Conservation (phyloP, 23 tunicate genomes). For the Trididemnum nubilum region DNA sequence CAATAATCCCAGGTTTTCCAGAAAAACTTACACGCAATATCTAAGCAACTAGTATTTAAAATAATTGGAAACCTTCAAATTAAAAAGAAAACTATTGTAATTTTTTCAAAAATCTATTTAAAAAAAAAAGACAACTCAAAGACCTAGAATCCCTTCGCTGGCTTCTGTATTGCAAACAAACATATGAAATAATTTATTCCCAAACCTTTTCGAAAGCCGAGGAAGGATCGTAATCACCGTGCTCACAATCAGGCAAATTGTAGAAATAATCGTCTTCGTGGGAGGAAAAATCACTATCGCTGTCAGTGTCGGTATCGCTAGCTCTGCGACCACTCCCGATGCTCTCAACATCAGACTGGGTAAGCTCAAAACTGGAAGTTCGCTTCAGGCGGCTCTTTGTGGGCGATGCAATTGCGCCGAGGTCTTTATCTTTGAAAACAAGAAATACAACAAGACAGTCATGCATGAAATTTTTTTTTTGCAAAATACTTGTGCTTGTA, state of each 20-base stretch:
- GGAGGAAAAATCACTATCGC: conserved; percentile 88
- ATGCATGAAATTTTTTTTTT: too few relatives aligned
- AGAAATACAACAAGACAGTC: too few relatives aligned
- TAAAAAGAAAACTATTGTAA: too few relatives aligned
- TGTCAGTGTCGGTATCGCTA: conserved; percentile 57
- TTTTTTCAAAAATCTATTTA: too few relatives aligned
- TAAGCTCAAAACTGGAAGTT: not conserved
- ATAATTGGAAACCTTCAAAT: too few relatives aligned
- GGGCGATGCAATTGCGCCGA: not conserved
- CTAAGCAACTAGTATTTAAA: not conserved
- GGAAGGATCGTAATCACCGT: conserved; percentile 79
- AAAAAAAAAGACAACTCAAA: too few relatives aligned
- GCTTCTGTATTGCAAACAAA: too few relatives aligned
- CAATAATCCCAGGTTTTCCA: too few relatives aligned
- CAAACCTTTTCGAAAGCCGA: conserved; percentile 63
- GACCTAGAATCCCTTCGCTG: too few relatives aligned
- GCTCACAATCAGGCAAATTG: conserved; percentile 35
- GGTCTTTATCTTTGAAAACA: not conserved
- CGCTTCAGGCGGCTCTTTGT: not conserved
- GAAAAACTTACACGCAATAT: too few relatives aligned
- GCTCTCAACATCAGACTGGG: conserved; percentile 24
- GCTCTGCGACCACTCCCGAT: conserved; percentile 55
- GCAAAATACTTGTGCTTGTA: too few relatives aligned
- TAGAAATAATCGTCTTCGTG: conserved; percentile 40
- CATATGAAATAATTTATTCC: too few relatives aligned